Evolutionary conservation across 2,797 vertebrate genomes (phyloP).

Genomic region (Yasuhikotakia modesta): DNA sequence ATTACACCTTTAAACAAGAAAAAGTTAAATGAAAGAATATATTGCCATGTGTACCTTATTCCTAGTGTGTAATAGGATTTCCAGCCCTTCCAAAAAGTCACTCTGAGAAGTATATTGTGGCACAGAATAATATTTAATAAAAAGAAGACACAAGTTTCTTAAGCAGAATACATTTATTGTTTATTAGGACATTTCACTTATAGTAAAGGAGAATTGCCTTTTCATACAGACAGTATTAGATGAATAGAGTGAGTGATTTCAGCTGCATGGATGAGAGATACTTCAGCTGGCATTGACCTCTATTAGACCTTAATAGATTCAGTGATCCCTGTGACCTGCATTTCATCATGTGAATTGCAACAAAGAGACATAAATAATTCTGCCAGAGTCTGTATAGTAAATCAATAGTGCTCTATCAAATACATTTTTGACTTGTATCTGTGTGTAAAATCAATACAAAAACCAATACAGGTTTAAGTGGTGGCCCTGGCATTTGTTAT

Average conservation of each 20-base stretch:
- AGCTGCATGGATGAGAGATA: neutral
- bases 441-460: neutral
- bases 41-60: too few relatives aligned
- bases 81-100: too few relatives aligned
- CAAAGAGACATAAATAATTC: slow-evolving; percentile 39
- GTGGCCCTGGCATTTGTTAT: neutral
- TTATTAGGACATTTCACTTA: slow-evolving; percentile 7
- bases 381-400: slow-evolving; percentile 31
- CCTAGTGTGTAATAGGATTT: neutral
- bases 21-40: neutral
- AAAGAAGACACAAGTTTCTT: neutral
- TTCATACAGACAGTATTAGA: slow-evolving; percentile 23
- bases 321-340: slow-evolving; percentile 1
- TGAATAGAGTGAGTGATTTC: slow-evolving; percentile 31
- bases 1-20: too few relatives aligned
- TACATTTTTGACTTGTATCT: neutral
- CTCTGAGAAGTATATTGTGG: neutral
- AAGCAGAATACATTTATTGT: neutral
- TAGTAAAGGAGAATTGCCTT: neutral
- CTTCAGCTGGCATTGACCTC: slow-evolving; percentile 48
- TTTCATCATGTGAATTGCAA: slow-evolving; percentile 38
- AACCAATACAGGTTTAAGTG: neutral
- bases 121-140: neutral
- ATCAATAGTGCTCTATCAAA: slow-evolving; percentile 41
- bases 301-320: slow-evolving; percentile 50